Conservation (phyloP, 1,140 invertebrate species). For the Drosophila bocqueti region DNA sequence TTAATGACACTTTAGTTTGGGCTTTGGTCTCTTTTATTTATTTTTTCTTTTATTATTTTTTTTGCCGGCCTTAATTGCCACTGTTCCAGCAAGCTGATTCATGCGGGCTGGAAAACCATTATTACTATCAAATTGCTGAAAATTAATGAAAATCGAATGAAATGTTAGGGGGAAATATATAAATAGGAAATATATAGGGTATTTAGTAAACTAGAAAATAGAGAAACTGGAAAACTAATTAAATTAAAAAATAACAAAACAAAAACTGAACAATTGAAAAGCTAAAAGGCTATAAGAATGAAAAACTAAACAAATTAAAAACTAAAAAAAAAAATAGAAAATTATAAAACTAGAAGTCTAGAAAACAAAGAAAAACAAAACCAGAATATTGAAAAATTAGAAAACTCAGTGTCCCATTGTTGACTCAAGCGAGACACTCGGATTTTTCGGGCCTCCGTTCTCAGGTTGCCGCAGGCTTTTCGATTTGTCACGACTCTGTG, state of each 20-base stretch:
- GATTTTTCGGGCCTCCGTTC: slow-evolving; percentile 15
- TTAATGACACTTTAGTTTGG: slow-evolving; percentile 49
- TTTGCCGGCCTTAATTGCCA: slow-evolving; percentile 32
- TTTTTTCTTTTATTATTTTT: not conserved
- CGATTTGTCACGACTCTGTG: slow-evolving; percentile 32
- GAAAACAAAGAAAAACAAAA: not conserved
- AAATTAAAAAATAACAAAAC: not conserved
- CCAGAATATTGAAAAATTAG: not conserved
- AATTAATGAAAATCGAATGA: slow-evolving; percentile 5
- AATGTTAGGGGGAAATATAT: not conserved
- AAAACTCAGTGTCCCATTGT: slow-evolving; percentile 10
- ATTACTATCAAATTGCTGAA: slow-evolving; percentile 4
- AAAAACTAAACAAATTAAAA: no score
- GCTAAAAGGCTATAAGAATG: not conserved
- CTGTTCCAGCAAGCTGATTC: slow-evolving; percentile 31
- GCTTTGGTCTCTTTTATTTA: slow-evolving; percentile 6
- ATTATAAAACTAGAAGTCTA: not conserved
- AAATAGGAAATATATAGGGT: not conserved
- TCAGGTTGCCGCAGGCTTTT: slow-evolving; percentile 9
- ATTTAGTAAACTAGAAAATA: not conserved
- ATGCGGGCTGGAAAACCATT: slow-evolving; percentile 28
- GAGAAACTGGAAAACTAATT: not conserved
- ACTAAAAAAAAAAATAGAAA: not conserved
- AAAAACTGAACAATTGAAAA: not conserved
- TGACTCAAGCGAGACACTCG: slow-evolving; percentile 7